Evolutionary conservation across 2,797 vertebrate species (phyloP), one percentile per base, ranked within the genome.

Genomic region (Knipowitschia caucasica): DNA sequence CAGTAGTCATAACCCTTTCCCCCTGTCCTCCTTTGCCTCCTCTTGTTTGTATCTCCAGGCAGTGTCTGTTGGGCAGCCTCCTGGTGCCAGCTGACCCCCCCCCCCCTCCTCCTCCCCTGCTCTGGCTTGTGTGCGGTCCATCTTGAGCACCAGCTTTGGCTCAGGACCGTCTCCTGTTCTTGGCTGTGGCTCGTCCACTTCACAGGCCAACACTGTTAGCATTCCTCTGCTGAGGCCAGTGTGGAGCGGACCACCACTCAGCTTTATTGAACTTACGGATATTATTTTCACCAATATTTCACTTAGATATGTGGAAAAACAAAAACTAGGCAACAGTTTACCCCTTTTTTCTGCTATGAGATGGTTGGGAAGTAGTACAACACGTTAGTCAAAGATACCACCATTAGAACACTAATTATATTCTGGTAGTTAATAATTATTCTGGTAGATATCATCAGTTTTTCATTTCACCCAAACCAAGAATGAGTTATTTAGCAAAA

Each of bases 141-240:
- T 73, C 73, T 73, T 78, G 69, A 56, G 65, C 72, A 73, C 62
- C 67, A 66, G 81, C 57, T 62, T 68, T 81, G 85, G 80, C 78
- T 69, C 63, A 1, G 34, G 35, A 56, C 25, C 56, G 14, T 1
- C 38, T 40, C n/a, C 68, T 64, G 66, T 58, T 14, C 14, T 76
- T 79, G 78, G 71, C 67, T 76, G 62, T 66, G 29, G 59, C 18
- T 36, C 52, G 43, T 30, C 29, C 58, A 49, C 54, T 78, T 69
- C 53, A 67, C 65, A 30, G 58, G 65, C 64, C 62, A 73, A 35
- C 64, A 56, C 68, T 51, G 67, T 49, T 52, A 5, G 69, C 60
- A 72, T 83, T 82, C 72, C 75, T 75, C 59, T 44, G 45, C 62
- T 66, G 35, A 3, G 35, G 35, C 45, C 17, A 4, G 51, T 27